phyloP scores from a whole-genome alignment of 2,888 invertebrate genomes.

The Melikaiella ostensackeni region DNA sequence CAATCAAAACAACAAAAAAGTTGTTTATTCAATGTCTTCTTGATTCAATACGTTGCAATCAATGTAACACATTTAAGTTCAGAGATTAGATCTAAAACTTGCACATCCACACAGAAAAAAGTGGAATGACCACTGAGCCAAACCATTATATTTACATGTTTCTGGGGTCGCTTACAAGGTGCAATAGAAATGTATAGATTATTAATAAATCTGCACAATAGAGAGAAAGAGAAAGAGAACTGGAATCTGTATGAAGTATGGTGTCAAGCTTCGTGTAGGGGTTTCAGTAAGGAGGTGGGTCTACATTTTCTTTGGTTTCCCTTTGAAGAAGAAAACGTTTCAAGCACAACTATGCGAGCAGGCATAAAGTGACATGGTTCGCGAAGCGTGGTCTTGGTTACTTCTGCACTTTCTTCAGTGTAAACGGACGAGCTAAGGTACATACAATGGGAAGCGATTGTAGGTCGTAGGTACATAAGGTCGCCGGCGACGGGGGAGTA shows the following conservation, averaged over 20 bases:
- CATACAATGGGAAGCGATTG: constrained; percentile 10
- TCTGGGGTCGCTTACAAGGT: no score
- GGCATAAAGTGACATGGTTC: constrained; percentile 38
- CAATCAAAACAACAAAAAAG: no score
- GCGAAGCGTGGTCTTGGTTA: constrained; percentile 36
- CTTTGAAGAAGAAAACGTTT: constrained; percentile 22
- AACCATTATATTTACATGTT: no score
- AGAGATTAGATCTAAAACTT: no score
- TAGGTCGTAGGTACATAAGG: neutral
- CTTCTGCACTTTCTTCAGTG: constrained; percentile 38
- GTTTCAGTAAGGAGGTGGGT: neutral
- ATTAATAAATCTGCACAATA: no score
- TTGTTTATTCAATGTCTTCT: no score
- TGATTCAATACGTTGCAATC: no score
- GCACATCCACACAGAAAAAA: no score
- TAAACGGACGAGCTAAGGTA: constrained; percentile 34
- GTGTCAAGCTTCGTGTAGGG: neutral
- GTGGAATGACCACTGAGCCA: no score
- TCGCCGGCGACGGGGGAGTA: constrained; percentile 40
- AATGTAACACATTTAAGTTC: no score
- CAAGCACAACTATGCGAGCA: neutral
- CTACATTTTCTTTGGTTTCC: constrained; percentile 26
- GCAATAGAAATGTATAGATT: no score
- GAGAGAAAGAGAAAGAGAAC: neutral
- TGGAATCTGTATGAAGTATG: neutral